Evolutionary conservation across 2,888 invertebrate genomes (phyloP).

Genomic region (Ennomos erosarius): DNA sequence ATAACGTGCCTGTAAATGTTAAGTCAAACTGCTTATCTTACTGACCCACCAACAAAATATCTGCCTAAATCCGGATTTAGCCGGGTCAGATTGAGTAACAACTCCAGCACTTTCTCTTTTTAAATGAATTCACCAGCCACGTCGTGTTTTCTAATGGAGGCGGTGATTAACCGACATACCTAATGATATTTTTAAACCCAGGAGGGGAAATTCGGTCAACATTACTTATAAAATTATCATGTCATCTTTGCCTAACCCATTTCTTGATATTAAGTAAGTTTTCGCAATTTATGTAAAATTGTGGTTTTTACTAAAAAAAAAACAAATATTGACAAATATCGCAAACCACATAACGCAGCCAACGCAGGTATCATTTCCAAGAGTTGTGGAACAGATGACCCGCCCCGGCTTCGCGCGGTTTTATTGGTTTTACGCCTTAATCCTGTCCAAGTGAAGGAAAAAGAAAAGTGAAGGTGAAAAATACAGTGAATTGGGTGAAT

Average conservation of each 20-base stretch:
- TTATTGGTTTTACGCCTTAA: too few species aligned
- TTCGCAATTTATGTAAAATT: neutral
- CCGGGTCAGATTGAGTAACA: slow-evolving; percentile 27
- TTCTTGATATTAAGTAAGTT: neutral
- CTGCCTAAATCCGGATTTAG: slow-evolving; percentile 26
- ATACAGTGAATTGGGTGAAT: too few species aligned
- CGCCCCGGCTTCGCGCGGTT: too few species aligned
- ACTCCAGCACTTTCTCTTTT: slow-evolving; percentile 32
- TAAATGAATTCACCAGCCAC: slow-evolving; percentile 20
- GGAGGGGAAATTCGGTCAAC: neutral
- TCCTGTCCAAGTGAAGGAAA: too few species aligned
- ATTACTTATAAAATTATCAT: too few species aligned
- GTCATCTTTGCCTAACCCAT: neutral
- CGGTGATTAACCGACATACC: slow-evolving; percentile 20
- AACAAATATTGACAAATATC: too few species aligned
- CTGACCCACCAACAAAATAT: slow-evolving; percentile 17
- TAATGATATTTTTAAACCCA: slow-evolving; percentile 16
- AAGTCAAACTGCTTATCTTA: slow-evolving; percentile 4
- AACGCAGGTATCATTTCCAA: too few species aligned
- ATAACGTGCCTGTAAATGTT: neutral
- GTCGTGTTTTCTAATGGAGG: slow-evolving; percentile 24
- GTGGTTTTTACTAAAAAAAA: too few species aligned
- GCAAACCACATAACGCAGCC: too few species aligned
- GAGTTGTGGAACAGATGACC: too few species aligned
- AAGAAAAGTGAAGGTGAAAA: too few species aligned